These are phyloP conservation scores for Halesus radiatus DNA, from an alignment of 1,140 invertebrate species.

Conservation along the genomic window DNA sequence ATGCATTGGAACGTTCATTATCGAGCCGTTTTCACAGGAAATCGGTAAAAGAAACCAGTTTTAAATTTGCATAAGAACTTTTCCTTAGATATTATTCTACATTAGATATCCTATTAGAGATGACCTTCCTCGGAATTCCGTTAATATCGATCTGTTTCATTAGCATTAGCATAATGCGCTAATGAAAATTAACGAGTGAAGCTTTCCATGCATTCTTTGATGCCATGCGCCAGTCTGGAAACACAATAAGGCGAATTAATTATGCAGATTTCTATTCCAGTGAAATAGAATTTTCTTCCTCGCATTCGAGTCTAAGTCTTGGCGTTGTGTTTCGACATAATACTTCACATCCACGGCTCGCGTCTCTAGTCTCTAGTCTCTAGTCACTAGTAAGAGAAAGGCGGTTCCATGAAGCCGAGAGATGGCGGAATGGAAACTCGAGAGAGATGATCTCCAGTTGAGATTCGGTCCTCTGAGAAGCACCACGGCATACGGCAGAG, in stretches of 20 bases:
- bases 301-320: background rate
- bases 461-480: background rate
- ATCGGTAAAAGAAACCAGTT: slow-evolving; percentile 11
- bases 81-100: slow-evolving; percentile 6
- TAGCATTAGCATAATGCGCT: background rate
- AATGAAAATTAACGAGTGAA: background rate
- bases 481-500: background rate
- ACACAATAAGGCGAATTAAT: background rate
- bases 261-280: slow-evolving; percentile 18
- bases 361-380: background rate
- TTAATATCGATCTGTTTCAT: background rate
- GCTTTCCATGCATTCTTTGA: too few relatives aligned
- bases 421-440: slow-evolving; percentile 26
- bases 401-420: slow-evolving; percentile 21
- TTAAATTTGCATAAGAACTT: slow-evolving; percentile 1
- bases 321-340: slow-evolving; percentile 14
- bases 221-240: background rate
- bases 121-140: background rate
- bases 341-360: background rate
- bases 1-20: background rate
- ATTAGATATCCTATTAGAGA: background rate
- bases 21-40: background rate
- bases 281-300: slow-evolving; percentile 12
- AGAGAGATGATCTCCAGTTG: slow-evolving; percentile 9
- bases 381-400: slow-evolving; percentile 23